These are phyloP conservation scores for Tragelaphus buxtoni DNA, from an alignment of 2,113 vertebrate species.

Conservation along the genomic window DNA sequence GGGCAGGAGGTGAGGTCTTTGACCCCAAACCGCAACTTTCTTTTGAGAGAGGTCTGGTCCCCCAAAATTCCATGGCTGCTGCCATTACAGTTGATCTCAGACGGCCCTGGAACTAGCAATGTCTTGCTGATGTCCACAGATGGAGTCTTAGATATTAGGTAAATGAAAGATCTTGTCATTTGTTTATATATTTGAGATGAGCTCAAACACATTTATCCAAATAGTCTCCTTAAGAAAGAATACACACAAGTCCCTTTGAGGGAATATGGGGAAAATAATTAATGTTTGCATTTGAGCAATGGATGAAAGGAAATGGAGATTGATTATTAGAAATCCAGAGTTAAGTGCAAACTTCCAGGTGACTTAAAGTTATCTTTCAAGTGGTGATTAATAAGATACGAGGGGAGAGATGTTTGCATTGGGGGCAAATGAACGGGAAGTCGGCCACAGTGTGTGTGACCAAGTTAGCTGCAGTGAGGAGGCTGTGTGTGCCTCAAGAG, in stretches of 20 bases:
- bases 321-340: neutral
- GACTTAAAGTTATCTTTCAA: neutral
- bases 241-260: neutral
- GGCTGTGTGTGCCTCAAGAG: neutral
- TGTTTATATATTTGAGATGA: neutral
- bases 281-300: neutral
- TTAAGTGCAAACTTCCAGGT: neutral
- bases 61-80: rapidly evolving
- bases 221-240: neutral
- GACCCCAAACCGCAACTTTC: neutral
- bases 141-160: rapidly evolving
- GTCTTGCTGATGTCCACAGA: neutral
- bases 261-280: neutral
- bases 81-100: rapidly evolving
- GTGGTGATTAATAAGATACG: neutral
- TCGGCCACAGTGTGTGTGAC: neutral
- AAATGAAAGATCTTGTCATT: neutral
- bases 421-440: neutral
- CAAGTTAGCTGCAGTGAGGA: neutral
- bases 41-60: neutral
- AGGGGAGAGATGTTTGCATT: neutral
- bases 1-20: rapidly evolving
- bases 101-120: neutral
- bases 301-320: neutral
- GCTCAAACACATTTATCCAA: neutral